Conservation (phyloP, 2,113 vertebrate species). For the Kryptolebias marmoratus region DNA sequence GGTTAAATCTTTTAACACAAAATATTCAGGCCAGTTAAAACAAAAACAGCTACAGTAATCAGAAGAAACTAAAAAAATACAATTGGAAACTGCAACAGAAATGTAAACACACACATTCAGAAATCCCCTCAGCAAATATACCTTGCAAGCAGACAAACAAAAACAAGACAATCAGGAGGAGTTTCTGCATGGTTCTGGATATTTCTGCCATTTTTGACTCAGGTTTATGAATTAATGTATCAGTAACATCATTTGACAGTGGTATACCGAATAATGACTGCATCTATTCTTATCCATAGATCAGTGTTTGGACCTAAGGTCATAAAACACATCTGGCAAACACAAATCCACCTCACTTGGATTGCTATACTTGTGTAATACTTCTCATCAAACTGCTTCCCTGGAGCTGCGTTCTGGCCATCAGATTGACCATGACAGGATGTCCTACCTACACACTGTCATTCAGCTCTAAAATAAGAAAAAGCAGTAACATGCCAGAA, state of each 20-base stretch:
- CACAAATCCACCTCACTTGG: conserved; percentile 10
- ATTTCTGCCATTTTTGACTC: not conserved
- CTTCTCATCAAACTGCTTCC: not conserved
- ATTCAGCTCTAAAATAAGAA: conserved; percentile 23
- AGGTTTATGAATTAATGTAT: conserved; percentile 26
- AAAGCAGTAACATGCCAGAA: conserved; percentile 16
- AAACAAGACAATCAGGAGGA: too few species aligned
- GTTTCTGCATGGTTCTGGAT: too few species aligned
- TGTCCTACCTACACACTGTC: conserved; percentile 3
- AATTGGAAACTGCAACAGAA: too few species aligned
- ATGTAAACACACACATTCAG: too few species aligned
- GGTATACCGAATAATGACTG: conserved; percentile 8
- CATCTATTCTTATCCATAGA: not conserved
- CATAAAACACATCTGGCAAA: not conserved
- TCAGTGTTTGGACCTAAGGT: not conserved
- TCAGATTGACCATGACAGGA: conserved; percentile 15
- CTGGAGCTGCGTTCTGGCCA: conserved; percentile 10
- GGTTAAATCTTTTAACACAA: too few species aligned
- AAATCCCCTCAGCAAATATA: too few species aligned
- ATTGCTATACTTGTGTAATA: conserved; percentile 14
- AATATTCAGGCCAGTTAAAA: too few species aligned
- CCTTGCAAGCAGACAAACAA: too few species aligned
- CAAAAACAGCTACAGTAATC: too few species aligned
- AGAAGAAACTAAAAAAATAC: too few species aligned
- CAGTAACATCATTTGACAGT: not conserved